These are phyloP conservation scores for Cassiopea xamachana DNA, from an alignment of 30 jellyfish, hydroid and myxozoan species.

Conservation along the genomic window DNA sequence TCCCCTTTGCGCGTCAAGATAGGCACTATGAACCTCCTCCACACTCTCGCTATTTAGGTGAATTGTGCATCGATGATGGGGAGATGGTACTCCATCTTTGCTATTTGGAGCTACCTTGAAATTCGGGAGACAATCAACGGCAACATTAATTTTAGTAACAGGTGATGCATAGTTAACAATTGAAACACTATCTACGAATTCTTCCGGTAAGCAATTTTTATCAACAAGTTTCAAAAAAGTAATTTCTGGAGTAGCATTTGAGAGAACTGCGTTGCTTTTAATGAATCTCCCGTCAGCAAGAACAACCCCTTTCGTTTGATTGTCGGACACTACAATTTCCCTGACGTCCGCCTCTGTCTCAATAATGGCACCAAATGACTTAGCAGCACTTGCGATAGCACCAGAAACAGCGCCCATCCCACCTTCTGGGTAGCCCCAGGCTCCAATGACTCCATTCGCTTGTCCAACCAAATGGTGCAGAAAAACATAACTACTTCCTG, in stretches of 20 bases:
- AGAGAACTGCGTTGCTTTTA: conserved; percentile 23
- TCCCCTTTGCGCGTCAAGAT: conserved; percentile 60
- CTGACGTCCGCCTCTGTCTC: conserved; percentile 57
- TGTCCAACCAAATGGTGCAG: conserved; percentile 67
- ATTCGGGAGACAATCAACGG: conserved; percentile 47
- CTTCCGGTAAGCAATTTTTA: conserved; percentile 39
- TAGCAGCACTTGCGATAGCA: conserved; percentile 55
- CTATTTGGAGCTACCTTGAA: conserved; percentile 45
- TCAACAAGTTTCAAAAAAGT: conserved; percentile 45
- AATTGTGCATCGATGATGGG: conserved; percentile 65
- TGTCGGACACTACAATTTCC: conserved; percentile 21
- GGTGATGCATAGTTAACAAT: conserved; percentile 45
- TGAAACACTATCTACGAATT: conserved; percentile 15
- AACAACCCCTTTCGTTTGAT: conserved; percentile 41
- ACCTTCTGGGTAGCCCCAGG: conserved; percentile 75
- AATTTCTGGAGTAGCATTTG: conserved; percentile 71
- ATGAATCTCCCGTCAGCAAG: conserved; percentile 49
- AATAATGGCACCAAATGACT: conserved; percentile 43
- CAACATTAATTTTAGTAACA: conserved; percentile 58
- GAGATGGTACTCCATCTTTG: conserved; percentile 54
- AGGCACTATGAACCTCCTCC: conserved; percentile 57
- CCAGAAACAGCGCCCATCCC: conserved; percentile 79
- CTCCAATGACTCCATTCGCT: conserved; percentile 67
- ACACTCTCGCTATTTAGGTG: conserved; percentile 59
- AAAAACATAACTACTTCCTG: conserved; percentile 67